Conservation (phyloP, 2,797 vertebrate genomes). For the Lepus townsendii region DNA sequence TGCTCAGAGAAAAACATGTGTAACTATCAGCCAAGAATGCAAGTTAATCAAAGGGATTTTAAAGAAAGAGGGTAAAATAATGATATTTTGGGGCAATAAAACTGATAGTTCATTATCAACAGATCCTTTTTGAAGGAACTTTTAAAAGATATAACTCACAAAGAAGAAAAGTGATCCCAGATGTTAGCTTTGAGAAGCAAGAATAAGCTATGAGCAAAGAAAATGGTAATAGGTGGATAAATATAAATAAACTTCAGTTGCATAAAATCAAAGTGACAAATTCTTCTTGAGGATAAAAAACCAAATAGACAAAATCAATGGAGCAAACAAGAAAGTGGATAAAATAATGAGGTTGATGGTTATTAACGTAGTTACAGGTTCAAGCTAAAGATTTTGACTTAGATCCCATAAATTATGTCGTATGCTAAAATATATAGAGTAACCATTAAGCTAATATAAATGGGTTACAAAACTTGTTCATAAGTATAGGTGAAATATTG, state of each 20-base stretch:
- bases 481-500: neutral
- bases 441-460: neutral
- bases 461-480: neutral
- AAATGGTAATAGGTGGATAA: neutral
- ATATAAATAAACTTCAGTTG: constrained; percentile 9
- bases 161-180: constrained; percentile 12
- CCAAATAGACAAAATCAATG: neutral
- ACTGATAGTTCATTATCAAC: constrained; percentile 28
- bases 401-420: neutral
- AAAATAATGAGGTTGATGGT: neutral
- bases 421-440: neutral
- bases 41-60: constrained; percentile 50
- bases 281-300: constrained; percentile 15
- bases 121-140: neutral
- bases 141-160: constrained; percentile 34
- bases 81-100: constrained; percentile 21
- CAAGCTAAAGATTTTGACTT: neutral
- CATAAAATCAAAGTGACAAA: neutral
- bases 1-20: constrained; percentile 25
- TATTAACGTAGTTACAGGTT: neutral
- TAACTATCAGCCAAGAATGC: neutral
- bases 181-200: constrained; percentile 23
- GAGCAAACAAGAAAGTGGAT: neutral
- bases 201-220: constrained; percentile 27
- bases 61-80: neutral